Evolutionary conservation across 2,797 vertebrate genomes (phyloP), one percentile per base, ranked within the genome.

Genomic region (Ataeniobius toweri): DNA sequence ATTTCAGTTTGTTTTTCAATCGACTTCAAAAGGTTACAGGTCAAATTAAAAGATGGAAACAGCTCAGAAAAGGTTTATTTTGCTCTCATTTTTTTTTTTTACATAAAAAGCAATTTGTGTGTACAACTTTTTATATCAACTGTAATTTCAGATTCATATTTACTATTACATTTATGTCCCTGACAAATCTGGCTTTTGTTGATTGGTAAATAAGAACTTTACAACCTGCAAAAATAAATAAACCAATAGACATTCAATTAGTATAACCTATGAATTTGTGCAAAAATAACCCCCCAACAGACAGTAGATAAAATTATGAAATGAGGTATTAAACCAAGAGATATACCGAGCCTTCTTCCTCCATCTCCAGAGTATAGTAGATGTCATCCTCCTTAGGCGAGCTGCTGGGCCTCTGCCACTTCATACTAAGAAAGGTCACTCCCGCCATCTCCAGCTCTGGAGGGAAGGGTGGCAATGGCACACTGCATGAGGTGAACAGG

Each of bases 401-500:
- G 93, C 96, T 96, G 83, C 94, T 94, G 86, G 98, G 98, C 85
- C 97, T 96, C 94, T 96, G 96, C 98, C 98, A 99, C 89, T 96
- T 96, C 88, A 99, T 86, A 88, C 96, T 96, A 86, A 99, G 94
- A 97, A 97, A 98, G 80, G 96, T 97, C 89, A 99, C 96, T 82
- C 97, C 98, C 12, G 96, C 94, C 95, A 96, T 96, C 89, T 96
- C 93, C 94, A 98, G 95, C 84, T 96, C 92, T 85, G 97, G 98
- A 92, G 96, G 97, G 88, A 96, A 94, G 85, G 98, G 98, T 89
- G 97, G 96, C 41, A 96, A 95, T 78, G 98, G 98, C 86, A 98
- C 97, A 93, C 98, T 98, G 95, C 98, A 98, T 84, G 98, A 98
- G 84, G 98, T 99, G 96, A 98, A 96, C 95, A 98, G 96, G 92